A percentile compares a stretch with the other conserved stretches of the same genome.
Conservation (phyloP, 1,140 invertebrate genomes). For the Drosophila navojoa region DNA sequence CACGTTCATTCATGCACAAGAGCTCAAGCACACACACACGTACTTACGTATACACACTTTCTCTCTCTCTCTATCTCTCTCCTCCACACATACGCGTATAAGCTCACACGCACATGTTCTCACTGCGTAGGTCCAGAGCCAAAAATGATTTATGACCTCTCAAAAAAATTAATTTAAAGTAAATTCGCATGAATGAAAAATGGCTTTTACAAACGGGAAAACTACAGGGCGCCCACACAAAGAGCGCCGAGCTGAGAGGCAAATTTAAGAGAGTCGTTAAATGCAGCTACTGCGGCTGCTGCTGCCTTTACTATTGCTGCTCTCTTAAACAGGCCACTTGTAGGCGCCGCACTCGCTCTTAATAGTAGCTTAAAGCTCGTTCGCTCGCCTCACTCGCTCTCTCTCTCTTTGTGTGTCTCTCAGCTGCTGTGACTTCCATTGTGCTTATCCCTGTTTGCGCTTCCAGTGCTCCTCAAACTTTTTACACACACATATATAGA, state of each 20-base stretch:
- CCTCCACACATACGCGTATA: constrained; percentile 1
- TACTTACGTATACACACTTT: neutral
- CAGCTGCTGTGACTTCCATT: constrained; percentile 58
- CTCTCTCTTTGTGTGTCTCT: neutral
- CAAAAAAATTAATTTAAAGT: constrained; percentile 83
- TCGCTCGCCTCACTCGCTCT: neutral
- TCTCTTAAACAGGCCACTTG: constrained; percentile 62
- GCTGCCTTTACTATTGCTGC: no score
- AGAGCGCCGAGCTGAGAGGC: constrained; percentile 12
- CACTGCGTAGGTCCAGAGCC: constrained; percentile 67
- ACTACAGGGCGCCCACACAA: constrained; percentile 64
- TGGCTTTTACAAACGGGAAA: constrained; percentile 79
- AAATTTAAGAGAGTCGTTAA: neutral
- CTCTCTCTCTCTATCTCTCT: neutral
- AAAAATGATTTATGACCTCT: constrained; percentile 81
- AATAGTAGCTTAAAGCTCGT: constrained; percentile 56
- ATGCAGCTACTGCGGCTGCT: neutral
- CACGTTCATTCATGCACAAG: constrained; percentile 69
- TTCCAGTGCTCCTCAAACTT: constrained; percentile 73
- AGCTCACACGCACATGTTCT: constrained; percentile 1
- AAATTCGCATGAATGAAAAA: constrained; percentile 84
- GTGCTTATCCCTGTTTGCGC: constrained; percentile 72
- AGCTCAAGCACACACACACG: constrained; percentile 26
- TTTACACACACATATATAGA: constrained; percentile 24
- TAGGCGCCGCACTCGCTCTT: constrained; percentile 46